Evolutionary conservation across 2,888 invertebrate species (phyloP).

Genomic region (Drosophila borborema): DNA sequence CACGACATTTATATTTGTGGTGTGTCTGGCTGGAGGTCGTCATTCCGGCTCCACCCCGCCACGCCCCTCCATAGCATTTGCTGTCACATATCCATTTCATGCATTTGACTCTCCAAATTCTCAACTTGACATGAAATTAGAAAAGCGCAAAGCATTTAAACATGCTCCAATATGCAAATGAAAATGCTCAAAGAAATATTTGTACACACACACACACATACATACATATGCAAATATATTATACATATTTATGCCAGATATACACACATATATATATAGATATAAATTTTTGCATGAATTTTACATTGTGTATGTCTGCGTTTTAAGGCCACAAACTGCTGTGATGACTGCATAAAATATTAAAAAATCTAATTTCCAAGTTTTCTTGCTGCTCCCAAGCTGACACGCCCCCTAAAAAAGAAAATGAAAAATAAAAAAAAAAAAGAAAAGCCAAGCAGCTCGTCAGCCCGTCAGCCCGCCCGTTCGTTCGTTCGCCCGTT

Average conservation of each 20-base stretch:
- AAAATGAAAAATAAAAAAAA: conserved; percentile 1
- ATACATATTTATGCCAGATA: conserved; percentile 5
- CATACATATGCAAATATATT: background rate
- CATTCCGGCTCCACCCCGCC: background rate
- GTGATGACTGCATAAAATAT: conserved; percentile 75
- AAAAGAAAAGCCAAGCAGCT: conserved; percentile 7
- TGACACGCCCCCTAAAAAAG: conserved; percentile 41
- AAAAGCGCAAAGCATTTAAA: conserved; percentile 77
- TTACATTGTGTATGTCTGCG: conserved; percentile 59
- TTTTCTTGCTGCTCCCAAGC: conserved; percentile 49
- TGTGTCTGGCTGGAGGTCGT: conserved; percentile 1
- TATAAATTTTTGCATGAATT: conserved; percentile 59
- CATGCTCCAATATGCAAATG: conserved; percentile 64
- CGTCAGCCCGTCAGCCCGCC: conserved; percentile 6
- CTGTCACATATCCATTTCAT: conserved; percentile 66
- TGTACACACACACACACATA: conserved; percentile 13
- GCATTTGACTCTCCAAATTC: conserved; percentile 78
- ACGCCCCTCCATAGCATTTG: conserved; percentile 30
- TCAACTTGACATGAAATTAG: conserved; percentile 77
- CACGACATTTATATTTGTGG: conserved; percentile 41
- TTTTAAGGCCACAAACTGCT: conserved; percentile 73
- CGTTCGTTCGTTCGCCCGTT: background rate
- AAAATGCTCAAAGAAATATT: conserved; percentile 66
- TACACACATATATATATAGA: conserved; percentile 11
- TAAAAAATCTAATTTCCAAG: conserved; percentile 78